phyloP scores from a whole-genome alignment of 2,113 vertebrate species.

The Rhinichthys klamathensis region DNA sequence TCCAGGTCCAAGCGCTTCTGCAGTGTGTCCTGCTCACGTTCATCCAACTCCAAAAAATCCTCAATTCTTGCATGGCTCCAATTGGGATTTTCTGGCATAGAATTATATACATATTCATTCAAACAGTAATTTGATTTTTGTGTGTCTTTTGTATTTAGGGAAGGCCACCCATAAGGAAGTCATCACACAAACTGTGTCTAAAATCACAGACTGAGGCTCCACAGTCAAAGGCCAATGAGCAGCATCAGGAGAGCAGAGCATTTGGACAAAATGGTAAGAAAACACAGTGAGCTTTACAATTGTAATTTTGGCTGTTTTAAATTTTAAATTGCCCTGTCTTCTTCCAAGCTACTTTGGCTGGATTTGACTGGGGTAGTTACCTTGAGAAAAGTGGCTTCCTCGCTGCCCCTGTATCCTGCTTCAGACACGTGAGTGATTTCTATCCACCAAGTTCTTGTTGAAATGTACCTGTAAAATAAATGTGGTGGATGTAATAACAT shows the following conservation, averaged over 20 bases:
- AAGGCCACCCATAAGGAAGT: constrained; percentile 86
- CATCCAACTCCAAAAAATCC: constrained; percentile 94
- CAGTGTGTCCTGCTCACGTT: constrained; percentile 89
- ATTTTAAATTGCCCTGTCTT: constrained; percentile 1
- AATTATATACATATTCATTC: not conserved
- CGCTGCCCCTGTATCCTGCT: constrained; percentile 89
- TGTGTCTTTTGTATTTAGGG: constrained; percentile 71
- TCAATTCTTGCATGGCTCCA: constrained; percentile 88
- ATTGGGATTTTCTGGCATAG: constrained; percentile 69
- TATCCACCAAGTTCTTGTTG: not conserved
- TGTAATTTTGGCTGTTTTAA: not conserved
- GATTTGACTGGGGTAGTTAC: constrained; percentile 92
- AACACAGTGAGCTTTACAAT: not conserved
- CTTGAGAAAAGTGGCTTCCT: constrained; percentile 83
- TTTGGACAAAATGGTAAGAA: constrained; percentile 78
- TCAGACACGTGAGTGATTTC: constrained; percentile 87
- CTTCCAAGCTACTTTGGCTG: constrained; percentile 68
- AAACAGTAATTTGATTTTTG: not conserved
- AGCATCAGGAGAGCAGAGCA: constrained; percentile 74
- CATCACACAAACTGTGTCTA: constrained; percentile 84
- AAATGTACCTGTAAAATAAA: not conserved
- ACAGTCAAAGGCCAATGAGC: constrained; percentile 74
- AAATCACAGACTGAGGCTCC: constrained; percentile 79
- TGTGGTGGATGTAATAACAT: not conserved
- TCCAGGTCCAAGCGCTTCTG: constrained; percentile 96